Conservation (phyloP, 1,140 invertebrate genomes). For the Drosophila parvula region DNA sequence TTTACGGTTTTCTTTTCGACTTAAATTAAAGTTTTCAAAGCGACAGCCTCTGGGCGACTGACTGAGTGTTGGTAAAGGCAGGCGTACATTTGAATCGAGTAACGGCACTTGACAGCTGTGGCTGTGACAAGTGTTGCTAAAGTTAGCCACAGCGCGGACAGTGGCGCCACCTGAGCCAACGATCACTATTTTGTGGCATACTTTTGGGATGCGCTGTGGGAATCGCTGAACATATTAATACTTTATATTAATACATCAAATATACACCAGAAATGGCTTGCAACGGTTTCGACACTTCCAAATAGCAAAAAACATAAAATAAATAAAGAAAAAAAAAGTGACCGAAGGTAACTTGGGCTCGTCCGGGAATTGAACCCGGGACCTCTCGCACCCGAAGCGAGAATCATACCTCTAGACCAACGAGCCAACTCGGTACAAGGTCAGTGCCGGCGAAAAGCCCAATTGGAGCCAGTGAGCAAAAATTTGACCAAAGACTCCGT, state of each 20-base stretch:
- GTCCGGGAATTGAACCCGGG: conserved; percentile 93
- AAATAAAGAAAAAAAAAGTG: neutral
- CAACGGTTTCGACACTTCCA: neutral
- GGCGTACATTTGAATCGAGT: neutral
- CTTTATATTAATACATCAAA: too few species aligned
- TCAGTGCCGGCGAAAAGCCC: neutral
- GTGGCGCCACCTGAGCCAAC: neutral
- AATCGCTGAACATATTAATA: too few species aligned
- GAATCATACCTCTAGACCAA: conserved; percentile 81
- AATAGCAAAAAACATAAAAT: neutral
- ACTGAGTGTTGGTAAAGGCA: conserved; percentile 35
- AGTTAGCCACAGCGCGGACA: neutral
- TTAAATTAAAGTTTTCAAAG: conserved; percentile 1
- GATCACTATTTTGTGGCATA: conserved; percentile 41
- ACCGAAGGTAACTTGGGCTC: conserved; percentile 85
- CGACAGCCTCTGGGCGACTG: neutral
- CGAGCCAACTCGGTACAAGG: conserved; percentile 50
- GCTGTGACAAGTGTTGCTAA: neutral
- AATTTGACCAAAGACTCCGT: neutral
- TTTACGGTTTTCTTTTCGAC: neutral
- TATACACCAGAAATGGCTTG: neutral
- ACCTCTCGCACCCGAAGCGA: conserved; percentile 92
- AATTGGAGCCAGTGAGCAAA: neutral
- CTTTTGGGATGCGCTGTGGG: conserved; percentile 21
- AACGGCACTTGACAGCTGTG: conserved; percentile 62